Base-by-base conservation (phyloP, 2,888 invertebrate genomes). In the Mythimna vitellina region DNA sequence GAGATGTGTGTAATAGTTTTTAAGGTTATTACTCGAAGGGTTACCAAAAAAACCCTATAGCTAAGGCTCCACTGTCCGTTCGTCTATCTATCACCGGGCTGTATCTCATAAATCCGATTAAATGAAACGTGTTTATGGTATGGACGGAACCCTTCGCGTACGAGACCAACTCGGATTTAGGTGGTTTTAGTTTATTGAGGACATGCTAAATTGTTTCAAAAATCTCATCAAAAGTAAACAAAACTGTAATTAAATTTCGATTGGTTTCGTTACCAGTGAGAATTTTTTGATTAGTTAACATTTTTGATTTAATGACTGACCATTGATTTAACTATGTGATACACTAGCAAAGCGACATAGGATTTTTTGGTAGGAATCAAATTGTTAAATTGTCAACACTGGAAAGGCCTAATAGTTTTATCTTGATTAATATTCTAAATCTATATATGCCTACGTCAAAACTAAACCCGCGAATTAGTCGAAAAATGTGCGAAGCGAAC, bases 241-340 rank as follows among this genome's bases (percentile, higher is more conserved):
- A 56, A 35, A 46, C 46, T 56, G 25, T 49, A 22, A 60, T 71
- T 54, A 20, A 29, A 71, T 49, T 53, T 22, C 38, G 38, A 35
- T 64, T 64, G 49, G 22, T 25, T 65, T 46, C 7, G 25, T 14
- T 20, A 29, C 25, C 1, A n/a, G 3, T 20, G 58, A n/a, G 42
- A 17, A 3, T 53, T 58, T 32, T 68, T 73, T 14, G 10, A 73
- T 73, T 35, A 29, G 12, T 17, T 4, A n/a, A 20, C 14, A 12
- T 17, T 17, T 57, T 42, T 32, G 38, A 51, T n/a, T 35, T n/a
- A 22, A 25, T 22, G 49, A 8, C 12, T 73, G 38, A 56, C 2
- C 38, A 49, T 60, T 8, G 14, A 35, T 49, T 29, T 5, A 14
- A 3, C 8, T 32, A 17, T 14, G 12, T 35, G 10, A 32, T 17